Conservation (phyloP, 2,797 vertebrate genomes). For the Meriones psammophilus region DNA sequence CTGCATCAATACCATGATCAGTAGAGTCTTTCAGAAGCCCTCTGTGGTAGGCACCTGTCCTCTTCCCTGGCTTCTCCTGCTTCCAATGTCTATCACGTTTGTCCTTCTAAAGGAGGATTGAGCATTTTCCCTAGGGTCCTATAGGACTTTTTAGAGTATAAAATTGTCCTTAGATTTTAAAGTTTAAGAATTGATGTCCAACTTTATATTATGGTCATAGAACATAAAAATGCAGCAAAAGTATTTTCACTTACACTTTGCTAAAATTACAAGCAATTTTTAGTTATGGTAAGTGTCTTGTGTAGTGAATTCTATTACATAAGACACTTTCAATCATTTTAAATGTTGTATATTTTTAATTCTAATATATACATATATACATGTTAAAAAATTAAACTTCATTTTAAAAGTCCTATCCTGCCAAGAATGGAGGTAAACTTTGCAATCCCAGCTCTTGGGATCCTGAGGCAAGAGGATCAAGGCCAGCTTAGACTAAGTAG, state of each 20-base stretch:
- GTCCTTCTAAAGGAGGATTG: too few species aligned
- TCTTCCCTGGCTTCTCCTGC: too few species aligned
- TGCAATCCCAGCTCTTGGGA: background rate
- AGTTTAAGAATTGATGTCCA: background rate
- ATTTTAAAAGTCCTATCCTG: background rate
- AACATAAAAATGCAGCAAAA: background rate
- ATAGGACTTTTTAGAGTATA: background rate
- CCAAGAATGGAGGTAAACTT: background rate
- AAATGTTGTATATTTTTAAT: background rate
- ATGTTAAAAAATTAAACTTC: background rate
- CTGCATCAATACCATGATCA: too few species aligned
- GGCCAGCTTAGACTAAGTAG: background rate
- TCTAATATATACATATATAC: background rate
- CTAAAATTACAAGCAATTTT: constrained; percentile 48
- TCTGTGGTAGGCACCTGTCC: too few species aligned
- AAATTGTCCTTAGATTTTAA: background rate
- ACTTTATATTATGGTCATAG: background rate
- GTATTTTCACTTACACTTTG: background rate
- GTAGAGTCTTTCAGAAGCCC: too few species aligned
- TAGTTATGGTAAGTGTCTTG: background rate
- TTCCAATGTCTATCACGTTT: too few species aligned
- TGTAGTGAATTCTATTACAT: background rate
- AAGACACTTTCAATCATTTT: constrained; percentile 4
- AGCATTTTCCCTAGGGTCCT: too few species aligned
- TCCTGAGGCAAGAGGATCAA: background rate